A percentile compares a stretch with the other conserved stretches of the same genome.
These are phyloP conservation scores for Oreotrochilus melanogaster DNA, from an alignment of 2,113 vertebrate genomes.

Conservation along the genomic window DNA sequence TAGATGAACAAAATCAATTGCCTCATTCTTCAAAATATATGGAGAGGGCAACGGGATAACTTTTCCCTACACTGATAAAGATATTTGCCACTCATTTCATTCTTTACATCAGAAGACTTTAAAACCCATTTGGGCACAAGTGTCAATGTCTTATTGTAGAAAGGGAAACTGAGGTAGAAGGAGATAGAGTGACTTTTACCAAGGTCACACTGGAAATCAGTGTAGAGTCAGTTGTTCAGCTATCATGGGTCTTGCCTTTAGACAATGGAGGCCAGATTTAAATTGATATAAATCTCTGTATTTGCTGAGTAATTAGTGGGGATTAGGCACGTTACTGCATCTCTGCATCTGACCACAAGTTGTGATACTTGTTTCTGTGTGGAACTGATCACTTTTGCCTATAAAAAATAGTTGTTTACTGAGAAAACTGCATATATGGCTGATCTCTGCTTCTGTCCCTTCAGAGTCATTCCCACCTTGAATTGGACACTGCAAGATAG, in stretches of 20 bases:
- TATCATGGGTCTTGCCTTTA: neutral
- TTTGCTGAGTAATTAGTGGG: neutral
- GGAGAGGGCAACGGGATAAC: neutral
- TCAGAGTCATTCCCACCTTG: neutral
- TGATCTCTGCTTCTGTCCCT: neutral
- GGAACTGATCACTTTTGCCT: neutral
- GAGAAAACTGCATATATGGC: neutral
- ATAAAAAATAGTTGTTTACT: accelerated
- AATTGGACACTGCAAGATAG: neutral
- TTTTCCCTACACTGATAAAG: neutral
- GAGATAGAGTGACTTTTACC: neutral
- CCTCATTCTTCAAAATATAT: neutral
- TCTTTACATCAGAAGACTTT: neutral
- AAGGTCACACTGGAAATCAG: neutral
- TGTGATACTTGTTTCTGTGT: neutral
- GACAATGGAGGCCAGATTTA: neutral
- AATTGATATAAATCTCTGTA: neutral
- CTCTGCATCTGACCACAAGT: neutral
- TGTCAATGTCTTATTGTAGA: neutral
- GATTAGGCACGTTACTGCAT: neutral
- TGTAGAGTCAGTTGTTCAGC: neutral
- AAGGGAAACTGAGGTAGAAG: neutral
- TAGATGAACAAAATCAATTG: neutral
- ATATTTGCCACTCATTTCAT: neutral
- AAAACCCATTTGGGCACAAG: neutral